Percentiles rank a stretch among this genome's conserved stretches.
Conservation (phyloP, 1,140 invertebrate genomes). For the Brachystomella parvula region DNA sequence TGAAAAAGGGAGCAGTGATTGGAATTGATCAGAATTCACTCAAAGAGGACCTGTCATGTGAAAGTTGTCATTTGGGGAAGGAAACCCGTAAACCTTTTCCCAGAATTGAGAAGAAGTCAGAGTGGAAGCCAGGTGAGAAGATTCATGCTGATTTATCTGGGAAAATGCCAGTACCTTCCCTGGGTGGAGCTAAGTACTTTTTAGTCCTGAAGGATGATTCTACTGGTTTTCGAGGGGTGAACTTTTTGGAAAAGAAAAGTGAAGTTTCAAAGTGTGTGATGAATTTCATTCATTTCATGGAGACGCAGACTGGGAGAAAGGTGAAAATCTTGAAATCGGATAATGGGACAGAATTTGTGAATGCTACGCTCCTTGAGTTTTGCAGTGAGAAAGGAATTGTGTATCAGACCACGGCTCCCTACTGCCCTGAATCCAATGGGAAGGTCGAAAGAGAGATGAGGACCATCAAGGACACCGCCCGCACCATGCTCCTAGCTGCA, state of each 20-base stretch:
- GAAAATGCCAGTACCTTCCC: slow-evolving; percentile 42
- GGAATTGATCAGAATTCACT: slow-evolving; percentile 7
- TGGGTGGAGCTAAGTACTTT: slow-evolving; percentile 41
- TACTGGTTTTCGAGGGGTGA: slow-evolving; percentile 41
- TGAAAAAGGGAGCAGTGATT: slow-evolving; percentile 11
- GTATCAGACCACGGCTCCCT: slow-evolving; percentile 39
- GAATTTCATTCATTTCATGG: slow-evolving; percentile 41
- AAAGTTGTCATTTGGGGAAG: slow-evolving; percentile 39
- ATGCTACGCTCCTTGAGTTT: slow-evolving; percentile 36
- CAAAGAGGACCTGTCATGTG: slow-evolving; percentile 26
- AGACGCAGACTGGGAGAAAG: slow-evolving; percentile 40
- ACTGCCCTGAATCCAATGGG: slow-evolving; percentile 48
- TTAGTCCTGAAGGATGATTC: slow-evolving; percentile 45
- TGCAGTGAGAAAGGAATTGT: slow-evolving; percentile 34
- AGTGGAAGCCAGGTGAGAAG: slow-evolving; percentile 30
- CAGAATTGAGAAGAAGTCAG: slow-evolving; percentile 18
- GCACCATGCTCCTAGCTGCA: background rate
- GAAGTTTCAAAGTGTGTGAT: slow-evolving; percentile 41
- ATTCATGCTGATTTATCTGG: slow-evolving; percentile 44
- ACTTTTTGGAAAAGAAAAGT: slow-evolving; percentile 44
- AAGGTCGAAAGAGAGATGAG: slow-evolving; percentile 43
- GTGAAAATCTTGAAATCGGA: slow-evolving; percentile 44
- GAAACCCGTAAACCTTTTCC: slow-evolving; percentile 33
- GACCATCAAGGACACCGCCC: slow-evolving; percentile 16
- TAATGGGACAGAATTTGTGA: slow-evolving; percentile 43